These are phyloP conservation scores for Phalacrocorax pelagicus DNA, from an alignment of 2,113 vertebrate genomes.

Conservation along the genomic window DNA sequence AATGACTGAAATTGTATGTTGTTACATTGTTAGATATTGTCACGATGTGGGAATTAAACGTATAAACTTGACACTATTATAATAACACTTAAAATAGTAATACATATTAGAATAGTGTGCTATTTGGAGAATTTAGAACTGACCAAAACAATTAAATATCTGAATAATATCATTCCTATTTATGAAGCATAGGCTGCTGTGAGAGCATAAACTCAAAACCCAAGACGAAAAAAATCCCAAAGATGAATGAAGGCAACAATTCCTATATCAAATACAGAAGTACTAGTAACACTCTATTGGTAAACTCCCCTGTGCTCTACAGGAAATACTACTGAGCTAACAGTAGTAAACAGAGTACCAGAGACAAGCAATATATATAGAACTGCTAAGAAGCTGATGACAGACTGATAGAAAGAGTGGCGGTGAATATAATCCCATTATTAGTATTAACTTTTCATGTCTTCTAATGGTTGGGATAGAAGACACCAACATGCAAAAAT, in stretches of 20 bases:
- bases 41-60: background rate
- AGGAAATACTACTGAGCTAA: background rate
- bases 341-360: background rate
- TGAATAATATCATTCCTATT: background rate
- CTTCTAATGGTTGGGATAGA: background rate
- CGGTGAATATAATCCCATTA: background rate
- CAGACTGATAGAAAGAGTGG: background rate
- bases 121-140: background rate
- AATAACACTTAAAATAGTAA: background rate
- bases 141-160: background rate
- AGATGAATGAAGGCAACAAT: background rate
- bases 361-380: background rate
- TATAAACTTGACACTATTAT: background rate
- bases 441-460: background rate
- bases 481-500: background rate
- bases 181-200: background rate
- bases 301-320: background rate
- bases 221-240: background rate
- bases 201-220: background rate
- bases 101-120: background rate
- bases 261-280: background rate
- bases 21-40: background rate
- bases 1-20: background rate
- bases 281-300: background rate
- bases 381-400: background rate